Evolutionary conservation across 2,113 vertebrate genomes (phyloP).

Genomic region (Chelonoidis abingdonii): DNA sequence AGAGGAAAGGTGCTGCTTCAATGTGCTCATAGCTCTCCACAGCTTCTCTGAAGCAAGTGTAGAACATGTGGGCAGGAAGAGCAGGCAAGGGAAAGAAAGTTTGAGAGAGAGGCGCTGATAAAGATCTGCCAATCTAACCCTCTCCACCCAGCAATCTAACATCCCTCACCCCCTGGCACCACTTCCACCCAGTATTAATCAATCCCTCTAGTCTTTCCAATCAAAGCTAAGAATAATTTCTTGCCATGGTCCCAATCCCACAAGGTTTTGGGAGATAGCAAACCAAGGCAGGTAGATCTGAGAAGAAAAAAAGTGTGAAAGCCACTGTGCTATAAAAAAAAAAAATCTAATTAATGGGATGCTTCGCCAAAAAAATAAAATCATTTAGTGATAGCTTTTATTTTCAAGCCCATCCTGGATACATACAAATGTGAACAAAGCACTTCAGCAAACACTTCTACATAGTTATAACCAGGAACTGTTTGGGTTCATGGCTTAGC

Average conservation of each 20-base stretch:
- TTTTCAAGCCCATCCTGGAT: not conserved
- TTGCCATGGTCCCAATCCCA: not conserved
- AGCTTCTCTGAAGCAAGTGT: not conserved
- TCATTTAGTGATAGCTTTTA: not conserved
- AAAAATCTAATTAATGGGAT: not conserved
- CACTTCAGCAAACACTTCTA: not conserved
- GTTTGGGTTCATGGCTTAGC: not conserved
- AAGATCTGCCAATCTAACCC: not conserved
- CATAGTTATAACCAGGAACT: not conserved
- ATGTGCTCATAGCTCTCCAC: not conserved
- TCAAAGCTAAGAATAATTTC: not conserved
- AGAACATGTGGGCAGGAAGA: not conserved
- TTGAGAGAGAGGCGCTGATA: not conserved
- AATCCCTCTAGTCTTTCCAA: accelerated
- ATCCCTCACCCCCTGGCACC: not conserved
- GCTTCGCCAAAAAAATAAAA: not conserved
- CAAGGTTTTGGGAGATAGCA: not conserved
- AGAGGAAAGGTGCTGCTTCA: not conserved
- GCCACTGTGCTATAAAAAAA: not conserved
- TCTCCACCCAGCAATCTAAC: not conserved
- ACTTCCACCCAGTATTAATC: not conserved
- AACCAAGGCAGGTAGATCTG: not conserved
- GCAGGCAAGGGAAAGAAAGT: not conserved
- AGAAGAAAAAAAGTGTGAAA: not conserved
- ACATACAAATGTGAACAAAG: not conserved